Evolutionary conservation across 2,888 invertebrate species (phyloP), one percentile per base, ranked within the genome.

Genomic region (Tetrapedia diversipes): DNA sequence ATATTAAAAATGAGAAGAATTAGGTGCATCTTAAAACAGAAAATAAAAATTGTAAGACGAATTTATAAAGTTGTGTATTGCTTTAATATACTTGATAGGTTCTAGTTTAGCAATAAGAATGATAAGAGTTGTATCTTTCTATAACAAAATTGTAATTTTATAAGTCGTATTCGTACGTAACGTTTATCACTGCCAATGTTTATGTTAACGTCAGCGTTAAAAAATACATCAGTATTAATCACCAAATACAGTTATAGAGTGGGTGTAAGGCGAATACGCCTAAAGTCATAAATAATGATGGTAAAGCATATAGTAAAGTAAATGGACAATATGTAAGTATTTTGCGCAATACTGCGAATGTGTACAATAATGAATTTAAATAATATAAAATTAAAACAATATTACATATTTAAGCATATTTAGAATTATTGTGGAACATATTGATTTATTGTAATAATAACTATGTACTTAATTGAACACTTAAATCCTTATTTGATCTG

Each of bases 231-330:
- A 80, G 32, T 29, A 39, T 65, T 76, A 66, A 76, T 80, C 71
- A 7, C 39, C 47, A 68, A 76, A 61, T 65, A 76, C 56, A 69
- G 71, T 56, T 45, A 29, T 34, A 32, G 53, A 57, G 79, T 78
- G 79, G 79, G 79, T 79, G 79, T 72, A 41, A 37, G 61, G 24
- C 61, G 68, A 64, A 69, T 78, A 72, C 79, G 79, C 70, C 65
- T 79, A 68, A 73, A 54, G 45, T 51, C 37, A 41, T 37, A 72
- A 69, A 61, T 45, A 68, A 67, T 68, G 49, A 78, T n/a, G 29
- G 24, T 34, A 54, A 59, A 49, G 39, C 39, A 45, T 45, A 78
- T n/a, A 24, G 24, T 34, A 54, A 59, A 49, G 39, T 37, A 45
- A 68, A 32, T 29, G n/a, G 39, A 49, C 37, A 34, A 45, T 53